phyloP scores from a whole-genome alignment of 1,140 invertebrate genomes.

The Macrobrachium nipponense region DNA sequence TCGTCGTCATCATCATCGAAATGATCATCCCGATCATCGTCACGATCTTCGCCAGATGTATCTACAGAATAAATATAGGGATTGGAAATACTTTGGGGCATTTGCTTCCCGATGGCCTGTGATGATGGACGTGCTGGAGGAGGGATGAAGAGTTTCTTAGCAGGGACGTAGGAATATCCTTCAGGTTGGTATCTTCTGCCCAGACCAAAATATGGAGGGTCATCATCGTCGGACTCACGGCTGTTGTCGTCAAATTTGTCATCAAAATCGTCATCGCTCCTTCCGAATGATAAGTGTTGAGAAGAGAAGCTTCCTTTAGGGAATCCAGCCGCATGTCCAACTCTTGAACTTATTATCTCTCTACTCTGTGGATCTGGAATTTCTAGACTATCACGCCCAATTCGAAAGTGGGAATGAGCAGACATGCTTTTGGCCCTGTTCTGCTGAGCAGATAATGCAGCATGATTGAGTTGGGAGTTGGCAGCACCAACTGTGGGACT shows the following conservation, averaged over 20 bases:
- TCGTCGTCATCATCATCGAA: slow-evolving; percentile 26
- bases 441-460: not conserved
- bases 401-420: not conserved
- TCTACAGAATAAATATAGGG: slow-evolving; percentile 19
- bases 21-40: slow-evolving; percentile 9
- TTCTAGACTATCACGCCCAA: slow-evolving; percentile 10
- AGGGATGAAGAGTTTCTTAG: slow-evolving; percentile 40
- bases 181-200: slow-evolving; percentile 57
- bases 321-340: not conserved
- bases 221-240: slow-evolving; percentile 24
- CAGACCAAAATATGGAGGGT: slow-evolving; percentile 19
- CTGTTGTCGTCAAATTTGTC: slow-evolving; percentile 25
- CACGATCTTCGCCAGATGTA: slow-evolving; percentile 1
- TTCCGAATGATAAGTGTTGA: slow-evolving; percentile 19
- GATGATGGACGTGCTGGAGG: slow-evolving; percentile 4
- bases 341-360: not conserved
- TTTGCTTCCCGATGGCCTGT: not conserved
- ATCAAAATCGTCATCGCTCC: slow-evolving; percentile 25
- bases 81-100: not conserved
- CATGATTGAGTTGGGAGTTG: not conserved
- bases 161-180: slow-evolving; percentile 16
- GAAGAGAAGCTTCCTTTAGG: not conserved
- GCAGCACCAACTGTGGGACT: not conserved
- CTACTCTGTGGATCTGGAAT: not conserved
- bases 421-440: not conserved